Conservation (phyloP, 2,888 invertebrate genomes). For the Scrobipalpa costella region DNA sequence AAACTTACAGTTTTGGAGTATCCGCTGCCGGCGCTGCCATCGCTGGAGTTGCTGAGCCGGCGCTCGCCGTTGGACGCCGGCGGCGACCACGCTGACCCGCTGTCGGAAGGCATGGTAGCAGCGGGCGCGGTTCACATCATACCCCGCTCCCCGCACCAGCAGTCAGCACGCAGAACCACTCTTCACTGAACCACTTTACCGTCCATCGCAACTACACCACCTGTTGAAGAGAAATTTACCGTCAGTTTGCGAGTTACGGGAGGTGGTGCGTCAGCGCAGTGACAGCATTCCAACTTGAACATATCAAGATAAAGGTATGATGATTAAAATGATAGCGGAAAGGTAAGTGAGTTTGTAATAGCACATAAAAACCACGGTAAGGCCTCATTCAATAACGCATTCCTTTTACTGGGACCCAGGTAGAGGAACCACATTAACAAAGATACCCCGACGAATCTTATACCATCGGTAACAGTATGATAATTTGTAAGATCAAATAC, state of each 20-base stretch:
- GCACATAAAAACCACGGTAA: not conserved
- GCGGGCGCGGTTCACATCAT: constrained; percentile 65
- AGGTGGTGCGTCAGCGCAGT: too few species aligned
- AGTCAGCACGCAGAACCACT: constrained; percentile 47
- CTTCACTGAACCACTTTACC: constrained; percentile 62
- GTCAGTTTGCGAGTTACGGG: not conserved
- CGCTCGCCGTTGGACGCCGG: constrained; percentile 73
- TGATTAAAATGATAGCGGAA: not conserved
- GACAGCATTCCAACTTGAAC: not conserved
- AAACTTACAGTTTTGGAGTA: constrained; percentile 76
- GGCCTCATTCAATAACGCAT: not conserved
- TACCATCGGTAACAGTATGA: constrained; percentile 19
- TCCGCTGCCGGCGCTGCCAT: constrained; percentile 77
- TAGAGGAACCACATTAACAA: constrained; percentile 13
- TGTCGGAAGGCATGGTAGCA: constrained; percentile 75
- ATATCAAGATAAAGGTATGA: not conserved
- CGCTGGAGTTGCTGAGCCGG: constrained; percentile 76
- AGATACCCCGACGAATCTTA: constrained; percentile 22
- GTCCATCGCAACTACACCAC: constrained; percentile 56
- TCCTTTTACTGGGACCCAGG: constrained; percentile 6
- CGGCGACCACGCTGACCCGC: constrained; percentile 75
- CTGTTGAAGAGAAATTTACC: constrained; percentile 53
- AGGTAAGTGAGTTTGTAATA: not conserved
- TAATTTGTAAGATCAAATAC: constrained; percentile 16
- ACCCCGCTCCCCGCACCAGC: constrained; percentile 32